Conservation (phyloP, 2,888 invertebrate species). For the Zygothrica quintamaculata region DNA sequence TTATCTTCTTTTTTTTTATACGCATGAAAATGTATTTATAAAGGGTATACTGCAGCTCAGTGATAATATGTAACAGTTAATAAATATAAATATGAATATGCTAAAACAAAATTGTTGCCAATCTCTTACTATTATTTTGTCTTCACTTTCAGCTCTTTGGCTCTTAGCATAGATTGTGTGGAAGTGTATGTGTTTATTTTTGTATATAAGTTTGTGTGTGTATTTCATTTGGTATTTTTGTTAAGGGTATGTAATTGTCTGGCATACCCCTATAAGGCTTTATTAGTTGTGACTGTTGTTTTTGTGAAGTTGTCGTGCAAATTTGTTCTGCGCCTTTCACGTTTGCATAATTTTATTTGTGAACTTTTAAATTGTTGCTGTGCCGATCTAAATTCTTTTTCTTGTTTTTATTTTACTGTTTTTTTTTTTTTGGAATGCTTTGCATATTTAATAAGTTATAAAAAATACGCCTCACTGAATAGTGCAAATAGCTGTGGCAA, state of each 20-base stretch:
- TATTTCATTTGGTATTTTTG: too few species aligned
- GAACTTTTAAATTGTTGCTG: slow-evolving; percentile 60
- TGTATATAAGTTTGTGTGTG: too few species aligned
- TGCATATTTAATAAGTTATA: slow-evolving; percentile 20
- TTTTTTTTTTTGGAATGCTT: too few species aligned
- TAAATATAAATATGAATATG: too few species aligned
- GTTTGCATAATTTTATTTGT: slow-evolving; percentile 76
- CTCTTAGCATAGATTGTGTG: too few species aligned
- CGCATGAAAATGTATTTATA: too few species aligned
- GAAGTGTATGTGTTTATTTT: slow-evolving; percentile 27
- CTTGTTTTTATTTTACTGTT: background rate
- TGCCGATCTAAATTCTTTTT: slow-evolving; percentile 15
- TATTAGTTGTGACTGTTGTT: slow-evolving; percentile 9
- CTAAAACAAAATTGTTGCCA: too few species aligned
- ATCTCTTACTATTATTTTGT: too few species aligned
- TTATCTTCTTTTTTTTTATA: slow-evolving; percentile 9
- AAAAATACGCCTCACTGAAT: slow-evolving; percentile 20
- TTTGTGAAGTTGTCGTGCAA: slow-evolving; percentile 29
- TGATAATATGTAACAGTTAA: too few species aligned
- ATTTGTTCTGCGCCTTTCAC: slow-evolving; percentile 48
- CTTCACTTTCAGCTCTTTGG: too few species aligned
- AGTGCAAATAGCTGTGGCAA: slow-evolving; percentile 17
- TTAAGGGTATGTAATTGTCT: background rate
- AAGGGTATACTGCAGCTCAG: too few species aligned
- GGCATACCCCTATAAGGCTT: background rate